Conservation (phyloP, 2,888 invertebrate species). For the Sesamia inferens region DNA sequence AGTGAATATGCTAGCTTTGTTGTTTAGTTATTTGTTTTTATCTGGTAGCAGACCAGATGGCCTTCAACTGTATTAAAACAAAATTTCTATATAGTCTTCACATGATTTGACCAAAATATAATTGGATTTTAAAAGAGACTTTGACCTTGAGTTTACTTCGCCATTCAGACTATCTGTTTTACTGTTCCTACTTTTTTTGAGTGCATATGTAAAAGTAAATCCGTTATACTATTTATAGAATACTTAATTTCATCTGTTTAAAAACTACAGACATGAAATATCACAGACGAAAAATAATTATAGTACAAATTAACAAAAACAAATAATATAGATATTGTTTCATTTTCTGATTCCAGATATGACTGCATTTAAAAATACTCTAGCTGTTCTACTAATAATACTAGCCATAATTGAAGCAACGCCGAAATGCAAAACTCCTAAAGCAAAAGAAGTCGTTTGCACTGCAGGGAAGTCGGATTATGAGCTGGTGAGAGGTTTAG, state of each 20-base stretch:
- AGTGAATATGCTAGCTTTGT: background rate
- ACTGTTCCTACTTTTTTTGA: background rate
- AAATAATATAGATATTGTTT: background rate
- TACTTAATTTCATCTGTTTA: background rate
- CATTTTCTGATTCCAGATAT: slow-evolving; percentile 54
- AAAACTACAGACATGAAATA: background rate
- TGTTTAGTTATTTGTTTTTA: background rate
- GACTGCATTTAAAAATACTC: slow-evolving; percentile 18
- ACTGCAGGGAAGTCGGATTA: slow-evolving; percentile 62
- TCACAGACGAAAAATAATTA: background rate
- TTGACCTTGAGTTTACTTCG: background rate
- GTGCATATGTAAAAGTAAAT: background rate
- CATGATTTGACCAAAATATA: background rate
- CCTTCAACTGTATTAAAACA: too few relatives aligned
- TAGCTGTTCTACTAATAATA: slow-evolving; percentile 21
- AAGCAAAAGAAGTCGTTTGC: slow-evolving; percentile 60
- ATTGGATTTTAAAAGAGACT: background rate
- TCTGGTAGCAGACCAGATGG: background rate
- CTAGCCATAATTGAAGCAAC: slow-evolving; percentile 47
- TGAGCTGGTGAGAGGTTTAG: slow-evolving; percentile 66
- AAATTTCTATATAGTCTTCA: background rate
- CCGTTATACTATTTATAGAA: background rate
- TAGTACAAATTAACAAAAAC: background rate
- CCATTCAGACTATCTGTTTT: background rate
- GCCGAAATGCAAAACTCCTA: slow-evolving; percentile 60